These are phyloP conservation scores for Triops longicaudatus DNA, from an alignment of 1,140 invertebrate species.

Conservation along the genomic window DNA sequence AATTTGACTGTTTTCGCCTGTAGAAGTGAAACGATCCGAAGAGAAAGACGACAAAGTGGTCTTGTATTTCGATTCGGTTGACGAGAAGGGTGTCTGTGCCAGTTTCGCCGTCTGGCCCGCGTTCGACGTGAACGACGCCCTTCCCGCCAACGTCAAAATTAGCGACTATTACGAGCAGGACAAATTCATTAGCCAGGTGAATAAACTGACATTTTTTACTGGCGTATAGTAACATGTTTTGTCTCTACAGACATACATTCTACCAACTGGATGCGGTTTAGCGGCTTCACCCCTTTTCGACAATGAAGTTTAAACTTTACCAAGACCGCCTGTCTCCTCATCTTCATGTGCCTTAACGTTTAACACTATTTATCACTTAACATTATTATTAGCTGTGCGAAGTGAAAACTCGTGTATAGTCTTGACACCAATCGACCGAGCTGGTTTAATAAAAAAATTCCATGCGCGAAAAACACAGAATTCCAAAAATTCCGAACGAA, in stretches of 20 bases:
- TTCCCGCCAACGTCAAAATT: constrained; percentile 52
- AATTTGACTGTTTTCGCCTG: not conserved
- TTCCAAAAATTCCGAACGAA: no score
- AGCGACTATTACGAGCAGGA: constrained; percentile 63
- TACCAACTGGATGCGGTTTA: not conserved
- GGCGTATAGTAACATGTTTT: not conserved
- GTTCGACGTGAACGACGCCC: constrained; percentile 44
- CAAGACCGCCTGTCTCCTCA: no score
- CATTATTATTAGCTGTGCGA: no score
- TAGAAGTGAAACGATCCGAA: constrained; percentile 40
- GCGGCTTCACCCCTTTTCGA: not conserved
- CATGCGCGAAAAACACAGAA: no score
- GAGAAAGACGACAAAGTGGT: constrained; percentile 38
- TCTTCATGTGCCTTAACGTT: no score
- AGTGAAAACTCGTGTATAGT: no score
- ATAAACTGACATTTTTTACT: not conserved
- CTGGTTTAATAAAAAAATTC: no score
- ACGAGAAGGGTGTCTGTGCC: constrained; percentile 40
- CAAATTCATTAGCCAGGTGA: not conserved
- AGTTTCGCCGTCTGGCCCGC: constrained; percentile 41
- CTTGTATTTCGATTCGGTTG: constrained; percentile 41
- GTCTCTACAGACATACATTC: not conserved
- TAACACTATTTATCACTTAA: no score
- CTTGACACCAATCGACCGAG: no score
- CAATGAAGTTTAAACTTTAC: not conserved